Base-by-base conservation (phyloP, 1,140 invertebrate genomes). In the Macrocentrus cingulum region DNA sequence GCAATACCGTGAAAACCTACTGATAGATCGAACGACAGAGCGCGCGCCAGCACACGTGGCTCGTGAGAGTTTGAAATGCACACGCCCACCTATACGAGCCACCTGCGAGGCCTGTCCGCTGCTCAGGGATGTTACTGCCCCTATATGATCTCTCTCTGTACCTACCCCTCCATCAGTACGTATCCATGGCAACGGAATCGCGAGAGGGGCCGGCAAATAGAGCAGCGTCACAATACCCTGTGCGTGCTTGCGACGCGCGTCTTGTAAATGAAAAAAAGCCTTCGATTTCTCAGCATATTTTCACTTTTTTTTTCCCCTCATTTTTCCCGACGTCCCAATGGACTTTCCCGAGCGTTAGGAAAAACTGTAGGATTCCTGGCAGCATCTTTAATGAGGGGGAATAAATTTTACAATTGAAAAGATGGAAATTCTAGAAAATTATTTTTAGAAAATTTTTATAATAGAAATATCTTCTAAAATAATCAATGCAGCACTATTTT, bases 141-240 rank as follows among this genome's bases (percentile, higher is more conserved):
- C 34, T 32, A 29, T 57, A 16, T 32, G 20, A 23, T 23, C 18
- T 37, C 32, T 32, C 9, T 34, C 36, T 41, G 20, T 50, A 45
- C 44, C 34, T 37, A 32, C 32, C 32, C 18, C 49, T 20, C 49
- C 8, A n/a, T 32, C 13, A 32, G 45, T n/a, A n/a, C 16, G 60
- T 70, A 59, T 45, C 67, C 68, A 70, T 69, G 65, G 67, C 65
- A 69, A 70, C 68, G 25, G 55, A 57, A 57, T 57, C 41, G 23
- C 56, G 58, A 59, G 52, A 66, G 68, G 62, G 57, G 59, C 50
- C 55, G 45, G 66, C 58, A 67, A 66, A 62, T 60, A 65, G 64
- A 60, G 62, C 59, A 59, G 42, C 53, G 59, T 62, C 69, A 54
- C 57, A 45, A 56, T 57, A 52, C 59, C 54, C 4, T n/a, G 20